Percentiles rank a stretch among this genome's conserved stretches.
Evolutionary conservation across 2,888 invertebrate species (phyloP).

Genomic region (Sialis lutaria): DNA sequence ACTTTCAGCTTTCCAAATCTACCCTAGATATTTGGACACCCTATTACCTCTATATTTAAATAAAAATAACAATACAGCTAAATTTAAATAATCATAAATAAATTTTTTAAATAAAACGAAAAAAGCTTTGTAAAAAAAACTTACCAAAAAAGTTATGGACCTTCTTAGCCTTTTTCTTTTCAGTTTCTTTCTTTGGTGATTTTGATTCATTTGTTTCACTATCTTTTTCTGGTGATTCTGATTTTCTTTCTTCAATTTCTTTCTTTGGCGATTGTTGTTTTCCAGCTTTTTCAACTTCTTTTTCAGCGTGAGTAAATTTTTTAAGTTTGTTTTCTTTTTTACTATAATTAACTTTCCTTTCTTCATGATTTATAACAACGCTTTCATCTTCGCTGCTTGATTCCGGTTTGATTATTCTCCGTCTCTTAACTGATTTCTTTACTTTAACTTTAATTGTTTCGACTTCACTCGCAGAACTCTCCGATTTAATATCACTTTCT

Average conservation of each 20-base stretch:
- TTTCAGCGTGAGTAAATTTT: slow-evolving; percentile 25
- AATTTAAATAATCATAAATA: too few species aligned
- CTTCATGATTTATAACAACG: slow-evolving; percentile 7
- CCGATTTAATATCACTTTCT: slow-evolving; percentile 3
- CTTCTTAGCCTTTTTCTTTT: slow-evolving; percentile 4
- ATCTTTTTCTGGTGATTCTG: slow-evolving; percentile 8
- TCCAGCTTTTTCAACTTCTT: slow-evolving; percentile 11
- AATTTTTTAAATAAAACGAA: too few species aligned
- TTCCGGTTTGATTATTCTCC: slow-evolving; percentile 14
- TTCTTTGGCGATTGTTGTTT: slow-evolving; percentile 11
- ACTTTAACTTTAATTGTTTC: background rate
- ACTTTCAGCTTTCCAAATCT: too few species aligned
- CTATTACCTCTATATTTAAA: too few species aligned
- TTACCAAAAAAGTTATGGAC: slow-evolving; percentile 5
- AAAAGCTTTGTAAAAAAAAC: too few species aligned
- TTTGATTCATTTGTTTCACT: slow-evolving; percentile 7
- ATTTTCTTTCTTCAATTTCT: slow-evolving; percentile 7
- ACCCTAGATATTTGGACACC: too few species aligned
- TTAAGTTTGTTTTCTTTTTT: slow-evolving; percentile 8
- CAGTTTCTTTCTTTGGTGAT: slow-evolving; percentile 7
- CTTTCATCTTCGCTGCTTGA: slow-evolving; percentile 23
- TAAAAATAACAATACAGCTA: too few species aligned
- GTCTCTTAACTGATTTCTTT: slow-evolving; percentile 12
- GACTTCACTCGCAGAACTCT: background rate
- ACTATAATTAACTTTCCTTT: background rate